Conservation (phyloP, 2,797 vertebrate species). For the Cynodonichthys magdalenae region DNA sequence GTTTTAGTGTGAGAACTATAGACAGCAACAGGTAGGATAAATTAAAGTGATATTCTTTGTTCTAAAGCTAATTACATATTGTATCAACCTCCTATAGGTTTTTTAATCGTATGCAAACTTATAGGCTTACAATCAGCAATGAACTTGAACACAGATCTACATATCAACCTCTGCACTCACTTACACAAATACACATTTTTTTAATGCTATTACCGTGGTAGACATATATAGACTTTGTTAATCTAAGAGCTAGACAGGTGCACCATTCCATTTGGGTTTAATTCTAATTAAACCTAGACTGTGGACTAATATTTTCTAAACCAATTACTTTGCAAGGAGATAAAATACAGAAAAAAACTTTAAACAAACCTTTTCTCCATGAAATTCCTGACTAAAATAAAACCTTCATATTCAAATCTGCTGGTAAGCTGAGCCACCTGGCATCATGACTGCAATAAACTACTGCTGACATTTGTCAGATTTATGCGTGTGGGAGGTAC, state of each 20-base stretch:
- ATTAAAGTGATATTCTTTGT: conserved; percentile 27
- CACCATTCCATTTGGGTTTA: conserved; percentile 64
- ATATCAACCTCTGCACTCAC: conserved; percentile 17
- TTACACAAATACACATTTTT: conserved; percentile 34
- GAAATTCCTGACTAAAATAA: conserved; percentile 46
- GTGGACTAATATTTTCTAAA: conserved; percentile 69
- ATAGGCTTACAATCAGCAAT: conserved; percentile 6
- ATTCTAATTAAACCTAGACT: conserved; percentile 71
- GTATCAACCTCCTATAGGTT: conserved; percentile 36
- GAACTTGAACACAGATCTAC: conserved; percentile 12
- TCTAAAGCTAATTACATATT: conserved; percentile 42
- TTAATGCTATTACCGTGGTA: conserved; percentile 63
- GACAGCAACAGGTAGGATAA: conserved; percentile 31
- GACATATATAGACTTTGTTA: conserved; percentile 70
- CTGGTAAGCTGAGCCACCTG: conserved; percentile 31
- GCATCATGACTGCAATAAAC: conserved; percentile 29
- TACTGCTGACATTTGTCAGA: conserved; percentile 42
- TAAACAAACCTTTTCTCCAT: conserved; percentile 54
- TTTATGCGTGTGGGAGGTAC: conserved; percentile 41
- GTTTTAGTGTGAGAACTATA: conserved; percentile 39
- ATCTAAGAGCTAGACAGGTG: conserved; percentile 65
- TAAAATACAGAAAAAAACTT: conserved; percentile 63
- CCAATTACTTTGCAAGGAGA: conserved; percentile 70
- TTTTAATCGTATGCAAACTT: conserved; percentile 14
- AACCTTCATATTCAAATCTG: conserved; percentile 44